Evolutionary conservation across 2,888 invertebrate species (phyloP).

Genomic region (Eupeodes latifasciatus): DNA sequence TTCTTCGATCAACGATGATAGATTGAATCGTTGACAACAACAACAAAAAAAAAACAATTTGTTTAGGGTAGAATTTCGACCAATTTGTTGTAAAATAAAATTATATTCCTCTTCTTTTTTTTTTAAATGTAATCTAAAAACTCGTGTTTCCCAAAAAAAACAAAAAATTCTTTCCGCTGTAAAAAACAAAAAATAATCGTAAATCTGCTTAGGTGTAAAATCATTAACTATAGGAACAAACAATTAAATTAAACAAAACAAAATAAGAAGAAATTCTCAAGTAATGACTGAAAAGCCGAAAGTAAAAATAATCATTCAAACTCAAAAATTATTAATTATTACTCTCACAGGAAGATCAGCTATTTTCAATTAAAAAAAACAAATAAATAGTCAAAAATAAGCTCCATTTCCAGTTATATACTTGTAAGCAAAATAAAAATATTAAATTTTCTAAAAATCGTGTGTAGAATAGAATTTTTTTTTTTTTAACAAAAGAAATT

Average conservation of each 20-base stretch:
- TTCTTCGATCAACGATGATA: constrained; percentile 29
- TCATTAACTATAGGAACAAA: constrained; percentile 52
- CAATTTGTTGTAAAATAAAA: constrained; percentile 58
- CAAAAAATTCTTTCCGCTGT: constrained; percentile 44
- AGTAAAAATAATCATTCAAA: constrained; percentile 46
- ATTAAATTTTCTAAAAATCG: constrained; percentile 70
- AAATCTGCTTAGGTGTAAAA: constrained; percentile 64
- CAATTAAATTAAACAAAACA: constrained; percentile 18
- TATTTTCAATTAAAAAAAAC: constrained; percentile 57
- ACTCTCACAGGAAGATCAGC: constrained; percentile 57
- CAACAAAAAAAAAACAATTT: not conserved
- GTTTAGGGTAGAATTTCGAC: constrained; percentile 55
- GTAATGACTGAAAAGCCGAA: constrained; percentile 71
- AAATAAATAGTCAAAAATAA: constrained; percentile 47
- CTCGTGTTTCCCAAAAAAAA: constrained; percentile 20
- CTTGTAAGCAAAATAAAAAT: constrained; percentile 81
- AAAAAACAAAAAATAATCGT: constrained; percentile 31
- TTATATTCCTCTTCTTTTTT: constrained; percentile 22
- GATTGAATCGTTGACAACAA: constrained; percentile 30
- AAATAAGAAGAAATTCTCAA: constrained; percentile 55
- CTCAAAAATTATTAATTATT: constrained; percentile 42
- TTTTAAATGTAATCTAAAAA: not conserved
- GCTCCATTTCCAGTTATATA: constrained; percentile 56
- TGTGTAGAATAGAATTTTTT: constrained; percentile 67
- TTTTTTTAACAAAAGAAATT: constrained; percentile 63